Percentiles rank a stretch among this genome's conserved stretches.
phyloP scores from a whole-genome alignment of 2,113 vertebrate species.

The Saccopteryx leptura region DNA sequence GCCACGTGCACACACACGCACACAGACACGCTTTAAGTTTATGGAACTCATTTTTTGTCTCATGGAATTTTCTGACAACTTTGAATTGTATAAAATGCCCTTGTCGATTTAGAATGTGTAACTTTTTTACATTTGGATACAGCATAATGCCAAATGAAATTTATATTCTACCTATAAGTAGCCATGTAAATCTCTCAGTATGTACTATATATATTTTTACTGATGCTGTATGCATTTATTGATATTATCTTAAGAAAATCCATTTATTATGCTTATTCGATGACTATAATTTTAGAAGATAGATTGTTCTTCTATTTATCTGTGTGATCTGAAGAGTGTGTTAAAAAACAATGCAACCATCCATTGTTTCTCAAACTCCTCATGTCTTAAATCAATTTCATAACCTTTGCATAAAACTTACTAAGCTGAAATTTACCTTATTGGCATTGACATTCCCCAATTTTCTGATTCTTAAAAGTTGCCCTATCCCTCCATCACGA shows the following conservation, averaged over 20 bases:
- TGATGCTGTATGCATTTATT: neutral
- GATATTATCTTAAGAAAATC: rapidly evolving
- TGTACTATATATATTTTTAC: neutral
- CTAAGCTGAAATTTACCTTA: neutral
- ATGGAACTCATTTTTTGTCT: neutral
- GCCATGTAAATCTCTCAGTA: neutral
- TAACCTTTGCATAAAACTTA: neutral
- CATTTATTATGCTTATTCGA: neutral
- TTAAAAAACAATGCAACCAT: neutral
- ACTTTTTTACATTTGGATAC: neutral
- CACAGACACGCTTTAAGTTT: neutral
- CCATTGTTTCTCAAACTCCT: neutral
- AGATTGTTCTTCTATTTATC: neutral
- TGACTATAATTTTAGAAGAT: neutral
- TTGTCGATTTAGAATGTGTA: neutral
- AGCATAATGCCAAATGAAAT: neutral
- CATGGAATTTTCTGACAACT: neutral
- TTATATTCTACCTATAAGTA: neutral
- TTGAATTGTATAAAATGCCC: neutral
- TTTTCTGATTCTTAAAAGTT: neutral
- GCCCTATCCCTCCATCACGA: neutral
- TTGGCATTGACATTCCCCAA: neutral
- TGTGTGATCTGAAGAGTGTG: neutral
- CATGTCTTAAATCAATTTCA: neutral
- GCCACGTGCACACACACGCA: too few relatives aligned